Evolutionary conservation across 2,113 vertebrate genomes (phyloP).

Genomic region (Tonatia bakeri): DNA sequence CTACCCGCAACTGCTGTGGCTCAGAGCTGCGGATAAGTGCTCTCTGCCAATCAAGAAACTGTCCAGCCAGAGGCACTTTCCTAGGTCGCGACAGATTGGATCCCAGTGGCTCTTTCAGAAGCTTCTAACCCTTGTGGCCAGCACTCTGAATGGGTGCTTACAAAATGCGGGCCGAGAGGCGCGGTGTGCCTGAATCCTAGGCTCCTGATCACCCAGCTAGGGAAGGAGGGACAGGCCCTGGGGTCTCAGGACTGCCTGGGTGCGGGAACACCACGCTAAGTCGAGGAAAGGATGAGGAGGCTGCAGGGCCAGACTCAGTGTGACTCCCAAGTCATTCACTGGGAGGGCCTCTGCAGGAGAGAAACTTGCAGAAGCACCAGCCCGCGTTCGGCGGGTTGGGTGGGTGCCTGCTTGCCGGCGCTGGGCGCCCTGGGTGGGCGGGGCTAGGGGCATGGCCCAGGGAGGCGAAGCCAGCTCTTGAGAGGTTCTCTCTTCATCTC

Average conservation of each 20-base stretch:
- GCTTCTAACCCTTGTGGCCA: neutral
- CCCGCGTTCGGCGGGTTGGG: rapidly evolving
- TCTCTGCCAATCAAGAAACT: neutral
- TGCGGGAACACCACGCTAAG: neutral
- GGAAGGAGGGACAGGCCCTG: neutral
- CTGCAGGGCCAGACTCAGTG: neutral
- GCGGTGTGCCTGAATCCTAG: neutral
- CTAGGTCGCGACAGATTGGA: neutral
- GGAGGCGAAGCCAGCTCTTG: neutral
- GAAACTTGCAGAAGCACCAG: neutral
- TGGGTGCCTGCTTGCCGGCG: neutral
- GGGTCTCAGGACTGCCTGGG: neutral
- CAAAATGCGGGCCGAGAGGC: neutral
- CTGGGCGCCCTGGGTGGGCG: too few relatives aligned
- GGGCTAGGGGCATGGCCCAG: neutral
- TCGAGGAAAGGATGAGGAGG: neutral
- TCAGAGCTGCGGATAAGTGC: neutral
- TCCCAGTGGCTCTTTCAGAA: neutral
- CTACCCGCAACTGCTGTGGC: neutral
- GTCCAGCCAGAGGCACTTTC: neutral
- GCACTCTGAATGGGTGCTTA: neutral
- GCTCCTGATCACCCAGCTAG: neutral
- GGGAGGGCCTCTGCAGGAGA: neutral
- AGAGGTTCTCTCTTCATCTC: neutral
- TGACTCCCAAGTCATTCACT: neutral